Conservation (phyloP, 2,797 vertebrate species). For the Linurgus olivaceus region DNA sequence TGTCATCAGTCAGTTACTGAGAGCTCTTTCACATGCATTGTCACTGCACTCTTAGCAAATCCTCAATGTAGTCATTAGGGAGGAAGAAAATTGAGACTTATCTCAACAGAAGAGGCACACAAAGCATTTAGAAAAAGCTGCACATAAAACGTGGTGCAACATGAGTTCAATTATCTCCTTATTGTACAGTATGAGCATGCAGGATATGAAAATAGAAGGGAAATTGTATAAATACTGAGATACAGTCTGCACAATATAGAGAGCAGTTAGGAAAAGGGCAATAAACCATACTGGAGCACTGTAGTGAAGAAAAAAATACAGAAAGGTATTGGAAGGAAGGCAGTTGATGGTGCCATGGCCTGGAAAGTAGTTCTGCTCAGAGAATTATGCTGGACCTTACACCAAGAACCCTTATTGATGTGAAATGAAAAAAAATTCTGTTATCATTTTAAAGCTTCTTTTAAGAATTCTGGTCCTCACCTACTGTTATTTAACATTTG, state of each 20-base stretch:
- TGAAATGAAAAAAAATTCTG: background rate
- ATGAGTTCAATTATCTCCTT: conserved; percentile 51
- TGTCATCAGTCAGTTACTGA: conserved; percentile 53
- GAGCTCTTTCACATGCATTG: conserved; percentile 55
- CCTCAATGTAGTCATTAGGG: conserved; percentile 54
- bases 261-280: background rate
- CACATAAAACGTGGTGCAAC: conserved; percentile 50
- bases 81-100: conserved; percentile 62
- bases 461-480: background rate
- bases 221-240: background rate
- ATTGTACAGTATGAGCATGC: background rate
- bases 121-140: conserved; percentile 50
- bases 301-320: background rate
- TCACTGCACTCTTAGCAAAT: conserved; percentile 55
- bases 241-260: background rate
- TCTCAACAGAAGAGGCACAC: conserved; percentile 52
- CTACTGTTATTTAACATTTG: background rate
- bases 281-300: background rate
- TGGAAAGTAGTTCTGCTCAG: background rate
- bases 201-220: conserved; percentile 28
- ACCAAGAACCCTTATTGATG: background rate
- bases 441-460: background rate
- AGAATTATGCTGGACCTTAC: background rate
- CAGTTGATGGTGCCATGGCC: background rate
- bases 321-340: background rate